phyloP scores from a whole-genome alignment of 2,888 invertebrate genomes.

The Hemistola chrysoprasaria region DNA sequence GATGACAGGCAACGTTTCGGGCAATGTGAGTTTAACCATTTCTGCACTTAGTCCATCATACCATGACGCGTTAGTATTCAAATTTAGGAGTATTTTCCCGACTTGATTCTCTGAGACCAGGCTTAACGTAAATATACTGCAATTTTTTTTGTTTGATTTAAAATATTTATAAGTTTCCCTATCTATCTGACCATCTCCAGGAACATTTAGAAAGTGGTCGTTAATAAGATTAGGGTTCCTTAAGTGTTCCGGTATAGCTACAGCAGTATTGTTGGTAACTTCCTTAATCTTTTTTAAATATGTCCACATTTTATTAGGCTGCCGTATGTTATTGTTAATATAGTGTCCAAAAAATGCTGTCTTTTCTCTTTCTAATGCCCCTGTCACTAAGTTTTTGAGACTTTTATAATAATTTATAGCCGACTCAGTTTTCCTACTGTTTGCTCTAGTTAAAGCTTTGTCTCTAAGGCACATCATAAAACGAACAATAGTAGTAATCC shows the following conservation, averaged over 20 bases:
- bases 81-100: neutral
- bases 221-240: neutral
- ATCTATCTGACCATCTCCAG: constrained; percentile 5
- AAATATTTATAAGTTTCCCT: neutral
- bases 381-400: constrained; percentile 1
- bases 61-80: neutral
- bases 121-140: neutral
- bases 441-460: neutral
- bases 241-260: neutral
- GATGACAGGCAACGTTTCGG: neutral
- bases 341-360: constrained; percentile 4
- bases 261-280: neutral
- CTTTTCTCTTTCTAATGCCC: neutral
- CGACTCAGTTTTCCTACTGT: neutral
- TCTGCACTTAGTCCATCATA: neutral
- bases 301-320: constrained; percentile 1
- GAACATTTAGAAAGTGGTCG: neutral
- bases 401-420: constrained; percentile 3
- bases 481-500: constrained; percentile 1
- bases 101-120: neutral
- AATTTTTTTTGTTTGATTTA: neutral
- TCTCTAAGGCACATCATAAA: constrained; percentile 1
- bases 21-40: constrained; percentile 2
- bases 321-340: constrained; percentile 1
- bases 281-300: neutral